A percentile compares a stretch with the other conserved stretches of the same genome.
phyloP scores from a whole-genome alignment of 2,888 invertebrate species.

The Aspidapion aeneum region DNA sequence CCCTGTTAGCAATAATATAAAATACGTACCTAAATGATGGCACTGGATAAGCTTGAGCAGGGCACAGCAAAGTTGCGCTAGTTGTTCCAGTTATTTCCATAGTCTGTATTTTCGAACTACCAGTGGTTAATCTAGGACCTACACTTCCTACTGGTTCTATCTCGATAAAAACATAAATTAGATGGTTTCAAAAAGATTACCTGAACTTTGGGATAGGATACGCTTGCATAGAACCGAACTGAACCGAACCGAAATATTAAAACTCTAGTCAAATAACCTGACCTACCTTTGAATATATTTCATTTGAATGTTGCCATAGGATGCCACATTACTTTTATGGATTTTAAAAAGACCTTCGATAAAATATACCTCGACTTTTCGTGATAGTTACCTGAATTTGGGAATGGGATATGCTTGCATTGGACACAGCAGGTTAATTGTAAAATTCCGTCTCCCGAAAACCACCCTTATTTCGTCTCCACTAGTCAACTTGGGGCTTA shows the following conservation, averaged over 20 bases:
- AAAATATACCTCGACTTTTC: too few species aligned
- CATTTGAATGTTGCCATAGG: too few species aligned
- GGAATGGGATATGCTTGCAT: constrained; percentile 61
- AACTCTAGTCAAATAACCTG: too few species aligned
- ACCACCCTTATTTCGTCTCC: constrained; percentile 29
- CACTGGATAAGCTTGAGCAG: constrained; percentile 44
- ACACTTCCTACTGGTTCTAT: constrained; percentile 55
- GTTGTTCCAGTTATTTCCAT: constrained; percentile 52
- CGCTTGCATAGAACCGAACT: constrained; percentile 64
- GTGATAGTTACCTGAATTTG: constrained; percentile 54
- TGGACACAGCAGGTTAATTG: constrained; percentile 43
- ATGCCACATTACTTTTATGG: too few species aligned
- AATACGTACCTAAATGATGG: constrained; percentile 20
- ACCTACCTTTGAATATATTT: too few species aligned
- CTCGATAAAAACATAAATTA: too few species aligned
- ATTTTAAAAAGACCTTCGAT: too few species aligned
- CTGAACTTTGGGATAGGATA: constrained; percentile 71
- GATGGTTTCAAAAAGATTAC: too few species aligned
- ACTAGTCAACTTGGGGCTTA: constrained; percentile 59
- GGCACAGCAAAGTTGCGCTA: constrained; percentile 58
- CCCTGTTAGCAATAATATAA: background rate
- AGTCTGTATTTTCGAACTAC: constrained; percentile 54
- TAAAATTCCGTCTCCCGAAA: background rate
- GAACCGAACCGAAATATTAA: too few species aligned
- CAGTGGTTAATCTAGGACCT: constrained; percentile 48